Percentiles rank a stretch among this genome's conserved stretches.
Conservation (phyloP, 2,888 invertebrate species). For the Drosophila subquinaria region DNA sequence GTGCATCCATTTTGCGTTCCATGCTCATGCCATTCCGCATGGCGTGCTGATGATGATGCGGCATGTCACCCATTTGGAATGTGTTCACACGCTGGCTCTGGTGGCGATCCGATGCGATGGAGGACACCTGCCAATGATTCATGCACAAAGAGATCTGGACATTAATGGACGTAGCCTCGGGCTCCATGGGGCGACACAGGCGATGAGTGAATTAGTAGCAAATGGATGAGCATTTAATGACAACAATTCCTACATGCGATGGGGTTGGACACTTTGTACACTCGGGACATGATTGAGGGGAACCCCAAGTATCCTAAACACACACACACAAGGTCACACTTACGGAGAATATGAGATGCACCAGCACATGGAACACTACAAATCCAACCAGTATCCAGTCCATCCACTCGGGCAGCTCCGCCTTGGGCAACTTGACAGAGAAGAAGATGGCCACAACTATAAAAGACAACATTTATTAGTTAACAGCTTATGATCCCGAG, state of each 20-base stretch:
- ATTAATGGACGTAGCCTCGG: slow-evolving; percentile 74
- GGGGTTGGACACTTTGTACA: slow-evolving; percentile 40
- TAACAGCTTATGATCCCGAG: no score
- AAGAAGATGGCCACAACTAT: slow-evolving; percentile 97
- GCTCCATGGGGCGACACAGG: slow-evolving; percentile 30
- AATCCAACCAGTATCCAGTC: slow-evolving; percentile 95
- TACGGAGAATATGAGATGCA: slow-evolving; percentile 95
- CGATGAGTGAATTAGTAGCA: slow-evolving; percentile 79
- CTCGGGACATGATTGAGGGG: slow-evolving; percentile 49
- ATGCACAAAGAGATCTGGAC: slow-evolving; percentile 85
- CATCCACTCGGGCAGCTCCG: slow-evolving; percentile 94
- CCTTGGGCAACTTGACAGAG: slow-evolving; percentile 93
- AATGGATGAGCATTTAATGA: slow-evolving; percentile 75
- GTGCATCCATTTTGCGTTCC: slow-evolving; percentile 91
- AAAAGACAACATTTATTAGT: slow-evolving; percentile 55
- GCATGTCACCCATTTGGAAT: slow-evolving; percentile 94
- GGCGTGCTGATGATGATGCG: slow-evolving; percentile 85
- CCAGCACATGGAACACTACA: slow-evolving; percentile 94
- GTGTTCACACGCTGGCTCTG: slow-evolving; percentile 91
- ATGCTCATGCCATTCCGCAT: slow-evolving; percentile 88
- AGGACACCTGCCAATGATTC: slow-evolving; percentile 88
- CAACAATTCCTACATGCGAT: slow-evolving; percentile 48
- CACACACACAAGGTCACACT: slow-evolving; percentile 55
- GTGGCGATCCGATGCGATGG: slow-evolving; percentile 91
- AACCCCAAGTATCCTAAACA: background rate